A percentile compares a stretch with the other conserved stretches of the same genome.
Evolutionary conservation across 2,113 vertebrate genomes (phyloP).

Genomic region (Uria aalge): DNA sequence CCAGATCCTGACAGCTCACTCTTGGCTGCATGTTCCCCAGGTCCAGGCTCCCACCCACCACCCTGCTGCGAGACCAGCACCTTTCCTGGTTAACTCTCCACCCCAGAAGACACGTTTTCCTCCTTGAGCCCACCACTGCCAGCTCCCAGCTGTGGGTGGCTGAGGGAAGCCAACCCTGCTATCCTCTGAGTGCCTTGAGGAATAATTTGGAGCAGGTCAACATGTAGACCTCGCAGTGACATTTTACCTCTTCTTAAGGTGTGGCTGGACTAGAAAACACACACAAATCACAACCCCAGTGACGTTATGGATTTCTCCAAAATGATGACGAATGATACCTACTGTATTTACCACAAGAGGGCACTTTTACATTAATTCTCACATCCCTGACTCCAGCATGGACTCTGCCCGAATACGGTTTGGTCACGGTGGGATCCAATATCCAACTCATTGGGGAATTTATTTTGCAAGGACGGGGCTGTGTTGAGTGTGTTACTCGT

Average conservation of each 20-base stretch:
- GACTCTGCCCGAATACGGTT: fast-evolving
- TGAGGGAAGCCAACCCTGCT: background rate
- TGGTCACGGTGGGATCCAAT: background rate
- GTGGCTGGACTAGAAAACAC: background rate
- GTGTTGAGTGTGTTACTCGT: fast-evolving
- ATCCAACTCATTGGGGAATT: background rate
- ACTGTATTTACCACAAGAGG: background rate
- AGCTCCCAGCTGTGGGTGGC: background rate
- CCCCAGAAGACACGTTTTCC: background rate
- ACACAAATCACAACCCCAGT: background rate
- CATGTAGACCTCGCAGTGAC: background rate
- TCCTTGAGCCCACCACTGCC: background rate
- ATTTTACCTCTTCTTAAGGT: background rate
- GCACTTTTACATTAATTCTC: background rate
- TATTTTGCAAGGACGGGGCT: background rate
- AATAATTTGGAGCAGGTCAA: background rate
- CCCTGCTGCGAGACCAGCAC: background rate
- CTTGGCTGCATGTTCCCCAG: fast-evolving
- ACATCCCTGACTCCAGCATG: background rate
- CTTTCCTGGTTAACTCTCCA: background rate
- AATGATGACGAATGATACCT: background rate
- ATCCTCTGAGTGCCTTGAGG: background rate
- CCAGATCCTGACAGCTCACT: background rate
- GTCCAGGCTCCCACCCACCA: background rate
- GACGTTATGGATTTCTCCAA: background rate